Percentiles rank a stretch among this genome's conserved stretches.
phyloP scores from a whole-genome alignment of 1,140 invertebrate species.

The Hycleus cichorii region DNA sequence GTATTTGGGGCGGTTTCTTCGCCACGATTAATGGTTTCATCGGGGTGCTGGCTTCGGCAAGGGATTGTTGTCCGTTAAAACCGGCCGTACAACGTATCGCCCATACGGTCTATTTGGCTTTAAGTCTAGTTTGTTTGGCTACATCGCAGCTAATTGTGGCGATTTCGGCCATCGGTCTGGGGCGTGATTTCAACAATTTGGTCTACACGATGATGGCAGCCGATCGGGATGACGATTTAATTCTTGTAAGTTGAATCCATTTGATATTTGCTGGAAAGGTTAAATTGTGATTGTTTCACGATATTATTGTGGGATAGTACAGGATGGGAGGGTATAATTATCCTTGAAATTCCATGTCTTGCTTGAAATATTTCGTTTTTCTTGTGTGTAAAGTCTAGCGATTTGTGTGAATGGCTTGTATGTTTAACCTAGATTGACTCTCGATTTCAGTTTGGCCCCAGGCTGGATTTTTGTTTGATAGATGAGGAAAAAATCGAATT shows the following conservation, averaged over 20 bases:
- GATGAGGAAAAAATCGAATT: no score
- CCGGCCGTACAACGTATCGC: conserved; percentile 40
- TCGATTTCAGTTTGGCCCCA: conserved; percentile 6
- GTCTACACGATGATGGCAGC: conserved; percentile 11
- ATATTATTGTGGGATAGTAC: no score
- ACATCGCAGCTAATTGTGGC: conserved; percentile 52
- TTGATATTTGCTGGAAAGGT: no score
- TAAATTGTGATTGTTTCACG: no score
- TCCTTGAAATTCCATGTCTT: no score
- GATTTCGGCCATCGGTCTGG: conserved; percentile 50
- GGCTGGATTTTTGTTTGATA: background rate
- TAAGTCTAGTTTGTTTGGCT: conserved; percentile 49
- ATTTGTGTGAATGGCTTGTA: background rate
- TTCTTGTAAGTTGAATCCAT: no score
- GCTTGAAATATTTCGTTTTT: no score
- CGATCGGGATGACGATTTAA: conserved; percentile 9
- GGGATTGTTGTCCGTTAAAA: conserved; percentile 48
- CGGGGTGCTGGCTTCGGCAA: conserved; percentile 50
- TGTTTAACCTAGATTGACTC: conserved; percentile 9
- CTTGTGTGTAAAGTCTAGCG: no score
- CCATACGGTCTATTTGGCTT: conserved; percentile 50
- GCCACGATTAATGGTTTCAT: conserved; percentile 49
- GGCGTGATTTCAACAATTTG: conserved; percentile 43
- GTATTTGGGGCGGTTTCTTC: conserved; percentile 53
- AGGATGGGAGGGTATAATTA: no score